Percentiles rank a stretch among this genome's conserved stretches.
Evolutionary conservation across 2,888 invertebrate genomes (phyloP).

Genomic region (Atherix ibis): DNA sequence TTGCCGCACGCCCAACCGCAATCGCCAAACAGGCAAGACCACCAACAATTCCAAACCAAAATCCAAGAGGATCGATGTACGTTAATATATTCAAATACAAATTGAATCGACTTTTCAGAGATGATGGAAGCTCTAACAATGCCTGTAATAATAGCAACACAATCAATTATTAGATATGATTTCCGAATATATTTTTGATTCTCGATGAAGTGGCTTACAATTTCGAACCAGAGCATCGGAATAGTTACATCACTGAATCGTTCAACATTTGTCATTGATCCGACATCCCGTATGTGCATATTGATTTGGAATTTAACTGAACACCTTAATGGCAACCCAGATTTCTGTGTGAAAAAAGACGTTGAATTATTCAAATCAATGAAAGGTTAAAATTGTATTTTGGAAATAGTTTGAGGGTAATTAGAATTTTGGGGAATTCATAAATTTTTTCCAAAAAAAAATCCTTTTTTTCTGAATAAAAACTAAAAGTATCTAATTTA

Average conservation of each 20-base stretch:
- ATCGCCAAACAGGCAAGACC: slow-evolving; percentile 22
- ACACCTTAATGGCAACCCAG: slow-evolving; percentile 63
- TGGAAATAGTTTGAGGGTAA: too few relatives aligned
- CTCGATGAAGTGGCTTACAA: slow-evolving; percentile 45
- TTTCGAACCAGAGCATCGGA: slow-evolving; percentile 80
- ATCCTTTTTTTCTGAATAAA: too few relatives aligned
- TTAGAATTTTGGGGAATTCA: too few relatives aligned
- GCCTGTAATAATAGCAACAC: slow-evolving; percentile 35
- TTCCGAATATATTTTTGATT: neutral
- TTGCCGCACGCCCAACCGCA: slow-evolving; percentile 25
- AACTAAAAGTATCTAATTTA: too few relatives aligned
- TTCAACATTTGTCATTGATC: slow-evolving; percentile 45
- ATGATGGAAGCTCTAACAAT: slow-evolving; percentile 48
- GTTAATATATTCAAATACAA: slow-evolving; percentile 61
- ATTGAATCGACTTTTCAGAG: slow-evolving; percentile 46
- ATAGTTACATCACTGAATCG: slow-evolving; percentile 55
- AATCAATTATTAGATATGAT: neutral
- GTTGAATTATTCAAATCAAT: too few relatives aligned
- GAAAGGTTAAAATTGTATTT: slow-evolving; percentile 4
- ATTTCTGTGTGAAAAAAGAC: too few relatives aligned
- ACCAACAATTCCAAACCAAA: slow-evolving; percentile 23
- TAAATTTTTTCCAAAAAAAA: too few relatives aligned
- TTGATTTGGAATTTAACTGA: slow-evolving; percentile 76
- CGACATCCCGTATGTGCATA: slow-evolving; percentile 59
- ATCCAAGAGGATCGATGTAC: slow-evolving; percentile 35